Base-by-base conservation (phyloP, 1,140 invertebrate genomes). In the Drosophila rhopaloa region DNA sequence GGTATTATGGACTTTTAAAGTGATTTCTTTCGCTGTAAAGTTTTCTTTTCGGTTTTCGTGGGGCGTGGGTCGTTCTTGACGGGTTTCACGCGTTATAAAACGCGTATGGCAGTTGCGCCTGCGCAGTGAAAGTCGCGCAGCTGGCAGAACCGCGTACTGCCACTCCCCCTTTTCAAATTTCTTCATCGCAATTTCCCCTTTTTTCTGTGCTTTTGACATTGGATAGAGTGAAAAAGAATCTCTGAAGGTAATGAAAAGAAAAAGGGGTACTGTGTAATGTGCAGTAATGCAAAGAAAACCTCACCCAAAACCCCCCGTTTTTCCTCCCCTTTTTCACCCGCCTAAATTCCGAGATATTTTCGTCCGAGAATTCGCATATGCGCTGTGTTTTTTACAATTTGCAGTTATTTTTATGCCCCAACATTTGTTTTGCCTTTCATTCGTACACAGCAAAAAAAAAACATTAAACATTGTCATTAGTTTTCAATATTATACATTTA, bases 21-120 rank as follows among this genome's bases (percentile, higher is more conserved):
- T 6, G 24, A 16, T 51, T 61, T 62, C 14, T 62, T 24, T 13
- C 60, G 14, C 32, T 58, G 59, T 32, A 10, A 1, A 40, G 38
- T 41, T 16, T 38, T 46, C 48, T 55, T 48, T 9, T 55, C 13
- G 51, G 27, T 40, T 57, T 51, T 38, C 66, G 50, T 47, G 61
- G 37, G 61, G 76, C 82, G 83, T 86, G 83, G 83, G 83, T 60
- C 32, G 83, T 88, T 79, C 82, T 76, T 72, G 78, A 81, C 79
- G 74, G 51, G 78, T 81, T 81, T 81, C 72, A 85, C 82, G 70
- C 82, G 82, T 71, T 82, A 77, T 61, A 50, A 76, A 62, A 76
- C 73, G 78, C 72, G 66, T 56, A n/a, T 27, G 40, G 35, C 37
- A 8, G 51, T 63, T 41, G 60, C 48, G 50, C 14, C 35, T 43